Evolutionary conservation across 2,797 vertebrate genomes (phyloP), one percentile per base, ranked within the genome.

Genomic region (Acanthopagrus latus): DNA sequence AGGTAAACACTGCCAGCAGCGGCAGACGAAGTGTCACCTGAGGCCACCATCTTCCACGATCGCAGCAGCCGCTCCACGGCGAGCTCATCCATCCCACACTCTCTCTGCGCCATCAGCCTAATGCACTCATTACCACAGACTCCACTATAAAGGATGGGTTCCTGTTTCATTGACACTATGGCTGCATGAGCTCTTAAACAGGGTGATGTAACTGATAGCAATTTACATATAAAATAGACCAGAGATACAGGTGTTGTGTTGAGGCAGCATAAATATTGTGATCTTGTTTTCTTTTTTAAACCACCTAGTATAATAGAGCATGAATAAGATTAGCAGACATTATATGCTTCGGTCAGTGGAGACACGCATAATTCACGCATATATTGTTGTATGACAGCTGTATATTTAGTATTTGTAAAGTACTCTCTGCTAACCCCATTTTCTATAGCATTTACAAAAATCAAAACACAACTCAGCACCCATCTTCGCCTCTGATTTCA

Each of bases 181-280:
- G 64, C 80, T 87, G 25, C 46, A 14, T 48, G 58, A 74, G 81
- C 56, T 81, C 81, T 86, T 64, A 78, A 78, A 78, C 50, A n/a
- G 68, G 74, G 13, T 87, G 87, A 92, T 91, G 91, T 76, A 90
- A 91, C 85, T 46, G 71, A 76, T 79, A 62, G 89, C 63, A 89
- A 93, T 91, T 88, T 91, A 72, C 78, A 87, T 88, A 86, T 54
- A 74, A 75, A 88, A 81, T 71, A 64, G 73, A 73, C 29, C 57
- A 63, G 82, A 81, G 71, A 78, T 75, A 82, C 23, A 29, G 54
- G 23, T 54, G 38, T 44, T 52, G 64, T 56, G 64, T 60, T 65
- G 71, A 80, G 43, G 65, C 64, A 60, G 56, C 79, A 64, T 78
- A 78, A 57, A 67, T 56, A 85, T 86, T 79, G 71, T 75, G 41